Conservation (phyloP, 2,888 invertebrate genomes). For the Nemotelus nigrinus region DNA sequence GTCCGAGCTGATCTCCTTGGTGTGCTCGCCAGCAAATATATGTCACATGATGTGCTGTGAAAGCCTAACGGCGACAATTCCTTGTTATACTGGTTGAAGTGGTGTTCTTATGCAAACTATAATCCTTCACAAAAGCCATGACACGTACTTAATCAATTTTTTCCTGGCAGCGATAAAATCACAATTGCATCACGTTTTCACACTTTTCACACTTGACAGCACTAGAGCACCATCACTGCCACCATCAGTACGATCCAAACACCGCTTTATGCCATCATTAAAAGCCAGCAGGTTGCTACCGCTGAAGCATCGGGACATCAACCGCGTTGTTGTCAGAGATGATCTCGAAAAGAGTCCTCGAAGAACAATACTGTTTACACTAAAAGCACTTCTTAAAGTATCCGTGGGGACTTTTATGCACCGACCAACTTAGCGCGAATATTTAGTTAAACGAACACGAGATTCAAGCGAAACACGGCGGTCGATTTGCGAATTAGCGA, state of each 20-base stretch:
- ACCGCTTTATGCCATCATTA: slow-evolving; percentile 24
- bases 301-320: not conserved
- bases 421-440: slow-evolving; percentile 5
- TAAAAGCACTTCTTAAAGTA: slow-evolving; percentile 29
- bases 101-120: slow-evolving; percentile 6
- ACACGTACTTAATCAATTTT: slow-evolving; percentile 42
- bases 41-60: not conserved
- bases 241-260: not conserved
- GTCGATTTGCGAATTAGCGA: slow-evolving; percentile 1
- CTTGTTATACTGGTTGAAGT: slow-evolving; percentile 28
- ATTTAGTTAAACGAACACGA: slow-evolving; percentile 8
- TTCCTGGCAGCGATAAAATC: slow-evolving; percentile 6
- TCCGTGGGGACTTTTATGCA: slow-evolving; percentile 32
- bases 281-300: not conserved
- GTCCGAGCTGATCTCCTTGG: not conserved
- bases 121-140: slow-evolving; percentile 35
- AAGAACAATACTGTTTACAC: slow-evolving; percentile 37
- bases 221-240: not conserved
- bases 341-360: slow-evolving; percentile 30
- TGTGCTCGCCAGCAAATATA: not conserved
- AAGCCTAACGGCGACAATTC: slow-evolving; percentile 18
- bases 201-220: not conserved
- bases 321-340: not conserved
- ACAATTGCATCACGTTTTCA: slow-evolving; percentile 26
- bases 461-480: slow-evolving; percentile 10